Percentiles rank a stretch among this genome's conserved stretches.
These are phyloP conservation scores for Pristionchus japonicus DNA, from an alignment of 2,888 invertebrate genomes.

Conservation along the genomic window DNA sequence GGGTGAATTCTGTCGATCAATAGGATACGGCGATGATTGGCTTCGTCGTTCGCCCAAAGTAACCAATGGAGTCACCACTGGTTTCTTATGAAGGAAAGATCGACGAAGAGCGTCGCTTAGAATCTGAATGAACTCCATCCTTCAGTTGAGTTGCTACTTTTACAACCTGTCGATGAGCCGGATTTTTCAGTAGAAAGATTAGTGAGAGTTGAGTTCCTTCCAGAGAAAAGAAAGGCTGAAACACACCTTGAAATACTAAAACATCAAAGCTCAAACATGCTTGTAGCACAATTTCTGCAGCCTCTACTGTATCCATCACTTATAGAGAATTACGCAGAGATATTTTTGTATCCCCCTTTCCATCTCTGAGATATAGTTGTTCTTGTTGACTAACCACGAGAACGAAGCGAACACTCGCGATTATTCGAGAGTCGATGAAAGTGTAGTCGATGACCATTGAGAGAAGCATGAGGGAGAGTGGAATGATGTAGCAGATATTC, in stretches of 20 bases:
- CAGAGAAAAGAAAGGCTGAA: not conserved
- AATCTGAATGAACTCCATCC: too few relatives aligned
- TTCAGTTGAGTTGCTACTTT: too few relatives aligned
- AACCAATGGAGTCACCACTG: not conserved
- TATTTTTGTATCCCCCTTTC: too few relatives aligned
- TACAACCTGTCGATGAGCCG: not conserved
- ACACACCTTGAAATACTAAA: too few relatives aligned
- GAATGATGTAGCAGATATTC: slow-evolving; percentile 18
- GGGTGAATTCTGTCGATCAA: not conserved
- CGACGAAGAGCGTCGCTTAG: not conserved
- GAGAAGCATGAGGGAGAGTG: not conserved
- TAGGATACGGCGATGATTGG: too few relatives aligned
- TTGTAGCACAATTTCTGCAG: too few relatives aligned
- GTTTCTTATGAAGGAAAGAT: not conserved
- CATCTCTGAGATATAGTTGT: too few relatives aligned
- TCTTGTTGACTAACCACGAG: not conserved
- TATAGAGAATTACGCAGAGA: too few relatives aligned
- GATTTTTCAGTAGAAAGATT: not conserved
- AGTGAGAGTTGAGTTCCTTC: not conserved
- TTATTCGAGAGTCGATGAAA: not conserved
- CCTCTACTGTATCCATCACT: too few relatives aligned
- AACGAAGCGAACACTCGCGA: not conserved
- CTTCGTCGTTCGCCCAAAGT: too few relatives aligned
- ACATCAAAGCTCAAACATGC: too few relatives aligned
- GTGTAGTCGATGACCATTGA: not conserved